Conservation (phyloP, 1,140 invertebrate species). For the Metaphire vulgaris region DNA sequence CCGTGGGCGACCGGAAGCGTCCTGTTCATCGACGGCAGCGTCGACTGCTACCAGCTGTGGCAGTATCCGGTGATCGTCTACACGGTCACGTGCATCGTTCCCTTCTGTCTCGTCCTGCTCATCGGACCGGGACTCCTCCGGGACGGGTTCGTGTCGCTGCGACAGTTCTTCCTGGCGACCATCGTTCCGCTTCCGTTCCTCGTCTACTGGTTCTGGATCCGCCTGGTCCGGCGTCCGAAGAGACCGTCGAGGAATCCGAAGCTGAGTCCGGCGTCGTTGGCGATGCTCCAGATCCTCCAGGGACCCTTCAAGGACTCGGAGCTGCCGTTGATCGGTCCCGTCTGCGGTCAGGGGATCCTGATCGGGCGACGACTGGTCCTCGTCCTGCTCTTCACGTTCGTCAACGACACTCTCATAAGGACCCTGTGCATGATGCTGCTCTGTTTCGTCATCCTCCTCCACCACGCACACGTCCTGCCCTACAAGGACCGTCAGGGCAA, state of each 20-base stretch:
- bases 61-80: slow-evolving; percentile 27
- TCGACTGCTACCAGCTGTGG: slow-evolving; percentile 23
- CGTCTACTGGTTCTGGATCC: slow-evolving; percentile 19
- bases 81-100: slow-evolving; percentile 14
- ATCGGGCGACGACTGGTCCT: slow-evolving; percentile 26
- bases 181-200: slow-evolving; percentile 26
- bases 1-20: slow-evolving; percentile 20
- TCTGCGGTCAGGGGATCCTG: slow-evolving; percentile 22
- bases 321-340: slow-evolving; percentile 11
- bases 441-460: slow-evolving; percentile 25
- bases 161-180: slow-evolving; percentile 20
- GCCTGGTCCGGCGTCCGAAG: slow-evolving; percentile 14
- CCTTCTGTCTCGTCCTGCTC: slow-evolving; percentile 27
- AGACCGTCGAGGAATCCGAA: not conserved
- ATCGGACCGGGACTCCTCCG: slow-evolving; percentile 26
- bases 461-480: slow-evolving; percentile 26
- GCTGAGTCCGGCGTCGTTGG: slow-evolving; percentile 4
- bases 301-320: slow-evolving; percentile 27
- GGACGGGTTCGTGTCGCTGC: slow-evolving; percentile 25
- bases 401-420: slow-evolving; percentile 25
- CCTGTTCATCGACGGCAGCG: slow-evolving; percentile 22
- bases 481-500: slow-evolving; percentile 24
- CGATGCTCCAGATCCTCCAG: slow-evolving; percentile 20
- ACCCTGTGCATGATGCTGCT: slow-evolving; percentile 28
- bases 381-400: slow-evolving; percentile 25